Evolutionary conservation across 2,888 invertebrate species (phyloP).

Genomic region (Syrphus vitripennis): DNA sequence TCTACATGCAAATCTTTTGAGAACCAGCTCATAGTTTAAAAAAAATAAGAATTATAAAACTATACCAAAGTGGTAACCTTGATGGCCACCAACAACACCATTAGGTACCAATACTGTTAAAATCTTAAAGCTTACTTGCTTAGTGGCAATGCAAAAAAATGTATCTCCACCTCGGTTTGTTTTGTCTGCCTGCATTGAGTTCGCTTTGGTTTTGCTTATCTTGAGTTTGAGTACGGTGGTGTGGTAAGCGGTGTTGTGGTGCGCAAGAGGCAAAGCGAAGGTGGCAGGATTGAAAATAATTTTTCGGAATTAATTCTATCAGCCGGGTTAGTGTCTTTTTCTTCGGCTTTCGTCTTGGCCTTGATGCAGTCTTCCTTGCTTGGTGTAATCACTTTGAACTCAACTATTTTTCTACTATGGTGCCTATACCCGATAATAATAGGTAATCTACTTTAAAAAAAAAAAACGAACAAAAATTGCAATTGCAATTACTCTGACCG

Average conservation of each 20-base stretch:
- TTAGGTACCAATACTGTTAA: conserved; percentile 8
- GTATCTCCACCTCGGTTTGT: conserved; percentile 15
- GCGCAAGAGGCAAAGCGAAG: neutral
- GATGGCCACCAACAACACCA: conserved; percentile 18
- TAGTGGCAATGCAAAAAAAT: conserved; percentile 18
- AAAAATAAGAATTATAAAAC: neutral
- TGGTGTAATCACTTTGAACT: neutral
- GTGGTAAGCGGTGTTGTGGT: neutral
- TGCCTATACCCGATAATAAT: neutral
- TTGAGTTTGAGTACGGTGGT: too few relatives aligned
- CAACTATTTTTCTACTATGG: neutral
- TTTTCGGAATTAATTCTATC: conserved; percentile 36
- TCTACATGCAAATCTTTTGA: too few relatives aligned
- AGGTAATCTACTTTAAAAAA: neutral
- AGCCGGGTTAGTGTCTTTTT: neutral
- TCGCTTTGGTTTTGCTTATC: conserved; percentile 43
- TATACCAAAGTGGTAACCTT: neutral
- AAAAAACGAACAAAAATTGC: neutral
- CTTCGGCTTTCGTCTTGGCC: neutral
- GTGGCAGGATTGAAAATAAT: conserved; percentile 29
- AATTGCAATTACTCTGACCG: neutral
- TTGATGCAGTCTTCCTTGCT: neutral
- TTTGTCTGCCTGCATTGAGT: conserved; percentile 10
- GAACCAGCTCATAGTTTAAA: neutral
- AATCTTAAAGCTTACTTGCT: conserved; percentile 1